Evolutionary conservation across 2,113 vertebrate species (phyloP).

Genomic region (Hippocampus abdominalis): DNA sequence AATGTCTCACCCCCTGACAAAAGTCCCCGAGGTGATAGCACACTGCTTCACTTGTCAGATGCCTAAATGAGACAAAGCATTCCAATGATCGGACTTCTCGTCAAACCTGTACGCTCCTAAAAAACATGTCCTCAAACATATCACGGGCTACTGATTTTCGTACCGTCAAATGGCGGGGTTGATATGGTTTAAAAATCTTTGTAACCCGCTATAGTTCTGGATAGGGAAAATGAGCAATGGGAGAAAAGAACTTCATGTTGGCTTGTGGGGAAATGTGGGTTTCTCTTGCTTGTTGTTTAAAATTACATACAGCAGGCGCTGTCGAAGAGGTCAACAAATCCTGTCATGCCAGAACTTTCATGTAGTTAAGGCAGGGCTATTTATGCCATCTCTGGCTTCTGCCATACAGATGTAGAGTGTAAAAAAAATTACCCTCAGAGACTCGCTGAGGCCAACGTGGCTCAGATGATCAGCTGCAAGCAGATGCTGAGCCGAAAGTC

Average conservation of each 20-base stretch:
- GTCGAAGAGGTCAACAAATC: neutral
- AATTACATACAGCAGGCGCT: neutral
- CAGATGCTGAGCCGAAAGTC: constrained; percentile 73
- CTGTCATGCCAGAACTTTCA: neutral
- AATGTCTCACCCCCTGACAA: constrained; percentile 31
- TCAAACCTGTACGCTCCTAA: constrained; percentile 36
- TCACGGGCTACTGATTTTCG: neutral
- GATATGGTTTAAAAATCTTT: neutral
- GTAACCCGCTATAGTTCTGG: neutral
- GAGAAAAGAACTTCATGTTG: neutral
- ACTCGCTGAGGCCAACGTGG: constrained; percentile 46
- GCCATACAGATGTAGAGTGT: constrained; percentile 31
- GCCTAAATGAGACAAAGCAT: constrained; percentile 40
- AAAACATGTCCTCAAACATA: constrained; percentile 37
- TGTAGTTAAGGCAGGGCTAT: neutral
- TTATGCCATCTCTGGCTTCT: constrained; percentile 6
- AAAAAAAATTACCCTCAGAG: constrained; percentile 26
- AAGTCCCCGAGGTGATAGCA: constrained; percentile 19
- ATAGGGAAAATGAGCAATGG: neutral
- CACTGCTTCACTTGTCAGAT: constrained; percentile 11
- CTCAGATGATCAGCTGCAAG: constrained; percentile 75
- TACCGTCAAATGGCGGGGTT: neutral
- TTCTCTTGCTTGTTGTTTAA: neutral
- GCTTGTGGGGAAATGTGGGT: neutral
- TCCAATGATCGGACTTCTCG: constrained; percentile 43